Percentiles rank a stretch among this genome's conserved stretches.
These are phyloP conservation scores for Cataglyphis altisquamis DNA, from an alignment of 2,888 invertebrate genomes.

Conservation along the genomic window DNA sequence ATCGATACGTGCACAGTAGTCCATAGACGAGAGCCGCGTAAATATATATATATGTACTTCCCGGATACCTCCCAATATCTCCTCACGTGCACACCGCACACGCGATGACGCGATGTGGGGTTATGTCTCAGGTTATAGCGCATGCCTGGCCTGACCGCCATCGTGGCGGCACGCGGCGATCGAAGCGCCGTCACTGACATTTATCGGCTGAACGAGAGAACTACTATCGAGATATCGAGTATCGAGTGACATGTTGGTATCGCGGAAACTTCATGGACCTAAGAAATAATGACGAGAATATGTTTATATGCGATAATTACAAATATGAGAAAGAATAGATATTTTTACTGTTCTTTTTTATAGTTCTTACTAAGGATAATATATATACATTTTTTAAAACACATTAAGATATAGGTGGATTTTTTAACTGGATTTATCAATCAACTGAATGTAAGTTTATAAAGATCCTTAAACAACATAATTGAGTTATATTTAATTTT, in stretches of 20 bases:
- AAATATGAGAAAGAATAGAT: too few relatives aligned
- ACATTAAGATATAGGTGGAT: not conserved
- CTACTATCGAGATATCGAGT: not conserved
- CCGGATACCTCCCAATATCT: not conserved
- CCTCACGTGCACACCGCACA: not conserved
- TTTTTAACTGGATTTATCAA: not conserved
- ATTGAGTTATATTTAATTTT: not conserved
- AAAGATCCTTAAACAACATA: not conserved
- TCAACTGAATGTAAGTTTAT: constrained; percentile 23
- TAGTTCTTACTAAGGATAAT: not conserved
- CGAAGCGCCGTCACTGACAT: not conserved
- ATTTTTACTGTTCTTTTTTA: not conserved
- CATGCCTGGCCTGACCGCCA: too few relatives aligned
- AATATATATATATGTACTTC: not conserved
- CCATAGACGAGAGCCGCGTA: not conserved
- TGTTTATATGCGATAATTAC: too few relatives aligned
- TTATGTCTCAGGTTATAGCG: not conserved
- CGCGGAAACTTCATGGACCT: not conserved
- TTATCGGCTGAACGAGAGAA: not conserved
- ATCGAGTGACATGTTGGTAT: not conserved
- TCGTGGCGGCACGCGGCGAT: not conserved
- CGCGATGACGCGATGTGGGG: not conserved
- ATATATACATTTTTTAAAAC: not conserved
- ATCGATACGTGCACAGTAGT: not conserved
- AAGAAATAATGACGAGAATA: too few relatives aligned